Base-by-base conservation (phyloP, 2,888 invertebrate genomes). In the Tipula confusa region DNA sequence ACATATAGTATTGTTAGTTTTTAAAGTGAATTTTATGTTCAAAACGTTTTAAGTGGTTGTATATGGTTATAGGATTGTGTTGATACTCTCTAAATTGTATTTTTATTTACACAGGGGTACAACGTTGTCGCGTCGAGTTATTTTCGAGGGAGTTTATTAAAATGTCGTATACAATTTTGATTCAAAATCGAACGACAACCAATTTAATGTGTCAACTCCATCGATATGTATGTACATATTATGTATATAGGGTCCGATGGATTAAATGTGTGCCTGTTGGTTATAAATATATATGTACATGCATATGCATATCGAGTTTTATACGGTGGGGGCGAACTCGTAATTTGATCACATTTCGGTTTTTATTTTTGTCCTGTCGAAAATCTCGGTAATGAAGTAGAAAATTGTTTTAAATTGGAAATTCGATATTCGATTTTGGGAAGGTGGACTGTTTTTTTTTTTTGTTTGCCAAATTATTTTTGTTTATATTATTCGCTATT, bases 1-100 rank as follows among this genome's bases (percentile, higher is more conserved):
- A n/a, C n/a, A n/a, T n/a, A n/a, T n/a, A n/a, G n/a, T n/a, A 64
- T 64, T 64, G 64, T 64, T 64, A 64, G 64, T 64, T 64, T 64
- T 64, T 64, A 64, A 64, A 64, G 64, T 64, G 64, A 64, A 64
- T 64, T 64, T 64, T 64, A 64, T 64, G 64, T 64, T 64, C 64
- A 64, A 64, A 24, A 64, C 64, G 64, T 64, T 64, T 64, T 64
- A 64, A 64, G 64, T 64, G 64, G 64, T 64, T 64, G 43, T 43
- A 43, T 43, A n/a, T n/a, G n/a, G n/a, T n/a, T 0, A 43, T 64
- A 9, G 43, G 18, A 43, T 43, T 43, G 15, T 15, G 15, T 15
- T 15, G 43, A 43, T 15, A 43, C 43, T 64, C 64, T n/a, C n/a
- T n/a, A n/a, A n/a, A n/a, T n/a, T n/a, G n/a, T n/a, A n/a, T n/a